Evolutionary conservation across 2,888 invertebrate species (phyloP).

Genomic region (Cecidostiba fungosa): DNA sequence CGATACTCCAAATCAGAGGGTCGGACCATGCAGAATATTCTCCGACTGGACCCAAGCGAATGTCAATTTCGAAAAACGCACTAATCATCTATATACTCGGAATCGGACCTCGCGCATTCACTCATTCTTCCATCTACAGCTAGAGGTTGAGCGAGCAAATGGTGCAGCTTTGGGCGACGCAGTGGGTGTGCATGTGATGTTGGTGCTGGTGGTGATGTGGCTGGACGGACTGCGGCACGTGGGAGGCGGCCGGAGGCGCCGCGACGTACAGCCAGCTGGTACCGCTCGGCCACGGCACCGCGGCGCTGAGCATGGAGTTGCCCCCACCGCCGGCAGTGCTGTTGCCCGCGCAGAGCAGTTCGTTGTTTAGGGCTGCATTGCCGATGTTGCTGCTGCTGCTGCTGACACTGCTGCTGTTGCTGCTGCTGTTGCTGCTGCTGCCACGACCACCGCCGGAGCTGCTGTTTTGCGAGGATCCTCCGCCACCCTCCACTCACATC

Average conservation of each 20-base stretch:
- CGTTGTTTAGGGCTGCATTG: neutral
- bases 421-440: neutral
- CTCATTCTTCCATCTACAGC: neutral
- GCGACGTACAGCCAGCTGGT: slow-evolving; percentile 75
- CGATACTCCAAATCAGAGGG: neutral
- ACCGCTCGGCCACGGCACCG: slow-evolving; percentile 75
- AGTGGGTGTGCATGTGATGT: slow-evolving; percentile 67
- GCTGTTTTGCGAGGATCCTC: slow-evolving; percentile 72
- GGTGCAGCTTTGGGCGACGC: slow-evolving; percentile 77
- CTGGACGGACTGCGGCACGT: slow-evolving; percentile 67
- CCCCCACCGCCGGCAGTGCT: slow-evolving; percentile 50
- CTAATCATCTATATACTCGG: neutral
- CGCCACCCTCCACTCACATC: slow-evolving; percentile 81
- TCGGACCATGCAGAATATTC: neutral
- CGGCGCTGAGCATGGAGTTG: slow-evolving; percentile 59
- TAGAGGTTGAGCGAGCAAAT: slow-evolving; percentile 79
- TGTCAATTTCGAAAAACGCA: neutral
- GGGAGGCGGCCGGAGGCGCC: slow-evolving; percentile 64
- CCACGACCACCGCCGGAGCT: slow-evolving; percentile 58
- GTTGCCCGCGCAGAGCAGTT: neutral
- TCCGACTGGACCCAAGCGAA: neutral
- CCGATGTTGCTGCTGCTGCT: neutral
- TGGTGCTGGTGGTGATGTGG: slow-evolving; percentile 66
- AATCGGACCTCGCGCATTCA: neutral
- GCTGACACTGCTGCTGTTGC: neutral